Conservation (phyloP, 2,113 vertebrate species). For the Eleginops maclovinus region DNA sequence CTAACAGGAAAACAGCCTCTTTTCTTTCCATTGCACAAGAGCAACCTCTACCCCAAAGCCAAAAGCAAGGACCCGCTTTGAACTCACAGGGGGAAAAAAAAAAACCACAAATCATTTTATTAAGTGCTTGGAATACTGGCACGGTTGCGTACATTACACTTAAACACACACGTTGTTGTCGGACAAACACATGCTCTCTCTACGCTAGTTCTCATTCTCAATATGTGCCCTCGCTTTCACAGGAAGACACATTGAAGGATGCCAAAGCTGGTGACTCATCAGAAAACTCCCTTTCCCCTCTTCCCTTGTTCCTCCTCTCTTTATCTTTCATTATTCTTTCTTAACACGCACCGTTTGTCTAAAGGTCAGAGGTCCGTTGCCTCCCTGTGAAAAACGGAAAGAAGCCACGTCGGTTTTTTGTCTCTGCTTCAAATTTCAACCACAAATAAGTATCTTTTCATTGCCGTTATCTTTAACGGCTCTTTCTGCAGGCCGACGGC, state of each 20-base stretch:
- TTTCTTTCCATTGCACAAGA: conserved; percentile 76
- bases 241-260: conserved; percentile 23
- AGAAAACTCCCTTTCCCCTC: conserved; percentile 51
- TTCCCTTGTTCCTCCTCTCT: conserved; percentile 18
- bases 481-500: neutral
- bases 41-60: conserved; percentile 69
- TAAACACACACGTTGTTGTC: conserved; percentile 58
- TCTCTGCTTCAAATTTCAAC: neutral
- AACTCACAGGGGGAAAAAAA: conserved; percentile 71
- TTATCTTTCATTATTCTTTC: neutral
- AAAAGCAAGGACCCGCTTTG: conserved; percentile 73
- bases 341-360: neutral
- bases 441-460: neutral
- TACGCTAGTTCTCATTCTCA: conserved; percentile 1
- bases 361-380: conserved; percentile 22
- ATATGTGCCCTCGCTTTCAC: conserved; percentile 15
- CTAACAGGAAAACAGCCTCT: conserved; percentile 71
- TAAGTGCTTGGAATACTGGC: conserved; percentile 76
- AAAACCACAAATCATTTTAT: conserved; percentile 81
- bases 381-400: conserved; percentile 19
- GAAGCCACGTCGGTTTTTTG: neutral
- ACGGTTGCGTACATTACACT: conserved; percentile 56
- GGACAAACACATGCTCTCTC: conserved; percentile 50
- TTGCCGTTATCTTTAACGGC: neutral
- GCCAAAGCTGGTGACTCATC: conserved; percentile 67